These are phyloP conservation scores for Helicolenus hilgendorfi DNA, from an alignment of 2,797 vertebrate species.

Conservation along the genomic window DNA sequence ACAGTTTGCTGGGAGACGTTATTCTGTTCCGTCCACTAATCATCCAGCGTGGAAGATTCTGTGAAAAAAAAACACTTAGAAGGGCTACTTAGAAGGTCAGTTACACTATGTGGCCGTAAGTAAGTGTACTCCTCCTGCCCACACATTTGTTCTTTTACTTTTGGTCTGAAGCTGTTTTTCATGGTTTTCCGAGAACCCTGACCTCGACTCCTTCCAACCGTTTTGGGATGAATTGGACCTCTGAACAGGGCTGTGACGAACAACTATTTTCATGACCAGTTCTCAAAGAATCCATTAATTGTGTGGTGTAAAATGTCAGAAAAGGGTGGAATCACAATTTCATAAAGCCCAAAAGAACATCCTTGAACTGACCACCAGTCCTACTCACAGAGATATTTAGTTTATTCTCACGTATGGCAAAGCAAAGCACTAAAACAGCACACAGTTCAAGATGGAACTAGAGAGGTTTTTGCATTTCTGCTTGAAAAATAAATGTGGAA, in stretches of 20 bases:
- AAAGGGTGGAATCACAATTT: background rate
- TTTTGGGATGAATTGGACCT: no score
- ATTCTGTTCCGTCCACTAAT: background rate
- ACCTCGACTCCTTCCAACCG: background rate
- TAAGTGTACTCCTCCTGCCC: background rate
- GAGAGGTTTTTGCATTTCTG: background rate
- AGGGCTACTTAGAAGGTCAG: background rate
- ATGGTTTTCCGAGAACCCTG: background rate
- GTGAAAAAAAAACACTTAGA: background rate
- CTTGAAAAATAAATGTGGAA: background rate
- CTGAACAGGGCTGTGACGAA: background rate
- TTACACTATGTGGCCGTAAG: rapidly evolving
- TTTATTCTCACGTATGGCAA: background rate
- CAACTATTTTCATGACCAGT: background rate
- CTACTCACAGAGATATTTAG: background rate
- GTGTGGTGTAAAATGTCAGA: background rate
- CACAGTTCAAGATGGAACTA: background rate
- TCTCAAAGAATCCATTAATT: background rate
- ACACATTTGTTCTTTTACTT: background rate
- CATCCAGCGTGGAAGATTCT: background rate
- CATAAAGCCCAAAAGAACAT: background rate
- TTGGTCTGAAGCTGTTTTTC: background rate
- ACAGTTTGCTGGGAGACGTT: conserved; percentile 20
- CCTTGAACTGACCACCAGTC: background rate
- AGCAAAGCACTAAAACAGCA: background rate